A percentile compares a stretch with the other conserved stretches of the same genome.
phyloP scores from a whole-genome alignment of 2,113 vertebrate genomes.

The Eupsittula cactorum region DNA sequence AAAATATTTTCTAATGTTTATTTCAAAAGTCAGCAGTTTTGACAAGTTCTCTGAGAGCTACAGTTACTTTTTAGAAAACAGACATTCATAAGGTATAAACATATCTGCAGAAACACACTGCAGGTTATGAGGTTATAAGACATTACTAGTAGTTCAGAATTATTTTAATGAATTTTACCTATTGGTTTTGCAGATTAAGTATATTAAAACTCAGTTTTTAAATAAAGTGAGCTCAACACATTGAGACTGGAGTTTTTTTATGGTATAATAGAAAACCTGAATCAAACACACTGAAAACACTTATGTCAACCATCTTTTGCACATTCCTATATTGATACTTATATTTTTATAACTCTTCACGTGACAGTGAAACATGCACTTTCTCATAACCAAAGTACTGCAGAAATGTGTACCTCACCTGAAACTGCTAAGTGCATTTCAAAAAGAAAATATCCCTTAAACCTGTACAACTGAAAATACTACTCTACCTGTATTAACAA shows the following conservation, averaged over 20 bases:
- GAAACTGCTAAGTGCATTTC: background rate
- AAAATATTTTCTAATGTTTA: background rate
- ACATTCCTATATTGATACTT: background rate
- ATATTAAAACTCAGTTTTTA: background rate
- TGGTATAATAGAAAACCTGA: background rate
- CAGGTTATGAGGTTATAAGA: background rate
- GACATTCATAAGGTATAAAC: background rate
- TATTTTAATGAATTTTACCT: background rate
- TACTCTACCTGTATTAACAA: slow-evolving; percentile 93
- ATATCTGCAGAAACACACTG: background rate
- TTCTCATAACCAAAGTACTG: background rate
- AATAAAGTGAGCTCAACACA: background rate
- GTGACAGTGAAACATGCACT: background rate
- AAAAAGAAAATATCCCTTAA: background rate
- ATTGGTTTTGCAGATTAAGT: background rate
- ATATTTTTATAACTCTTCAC: background rate
- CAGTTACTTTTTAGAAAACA: background rate
- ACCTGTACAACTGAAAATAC: background rate
- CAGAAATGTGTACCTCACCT: background rate
- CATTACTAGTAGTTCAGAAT: background rate
- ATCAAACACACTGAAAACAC: background rate
- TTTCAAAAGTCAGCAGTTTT: background rate
- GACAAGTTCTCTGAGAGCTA: background rate
- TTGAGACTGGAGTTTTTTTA: background rate
- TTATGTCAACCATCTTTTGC: background rate